Conservation (phyloP, 2,113 vertebrate species). For the Bungarus multicinctus region DNA sequence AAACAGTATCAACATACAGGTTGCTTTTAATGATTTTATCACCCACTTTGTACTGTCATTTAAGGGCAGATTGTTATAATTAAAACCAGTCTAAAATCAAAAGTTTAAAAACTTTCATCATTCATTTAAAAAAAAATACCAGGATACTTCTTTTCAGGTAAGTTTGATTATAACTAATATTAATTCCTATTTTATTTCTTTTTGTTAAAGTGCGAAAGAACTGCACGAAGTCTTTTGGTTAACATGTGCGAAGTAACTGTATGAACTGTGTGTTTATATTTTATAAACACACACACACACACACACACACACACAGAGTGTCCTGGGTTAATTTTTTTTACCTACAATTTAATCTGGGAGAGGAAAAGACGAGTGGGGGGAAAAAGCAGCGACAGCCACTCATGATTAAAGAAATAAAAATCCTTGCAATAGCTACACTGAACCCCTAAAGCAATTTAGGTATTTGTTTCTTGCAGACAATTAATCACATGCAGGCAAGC, state of each 20-base stretch:
- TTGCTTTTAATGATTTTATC: slow-evolving; percentile 9
- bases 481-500: slow-evolving; percentile 85
- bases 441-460: slow-evolving; percentile 78
- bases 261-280: slow-evolving; percentile 20
- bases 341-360: slow-evolving; percentile 50
- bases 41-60: not conserved
- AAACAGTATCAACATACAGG: not conserved
- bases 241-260: slow-evolving; percentile 33
- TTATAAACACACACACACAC: slow-evolving; percentile 1
- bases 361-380: not conserved
- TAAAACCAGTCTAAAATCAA: slow-evolving; percentile 17
- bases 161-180: slow-evolving; percentile 21
- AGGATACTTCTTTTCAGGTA: slow-evolving; percentile 37
- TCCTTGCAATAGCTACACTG: slow-evolving; percentile 66
- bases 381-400: slow-evolving; percentile 17
- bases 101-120: slow-evolving; percentile 23
- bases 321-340: slow-evolving; percentile 41
- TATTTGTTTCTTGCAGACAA: slow-evolving; percentile 81
- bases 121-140: slow-evolving; percentile 15
- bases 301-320: not conserved
- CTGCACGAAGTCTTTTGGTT: slow-evolving; percentile 18
- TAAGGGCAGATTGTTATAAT: slow-evolving; percentile 10
- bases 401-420: slow-evolving; percentile 68
- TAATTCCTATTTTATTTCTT: not conserved
- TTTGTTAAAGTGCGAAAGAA: slow-evolving; percentile 39